Conservation (phyloP, 2,113 vertebrate species). For the Mesoclemmys tuberculata region DNA sequence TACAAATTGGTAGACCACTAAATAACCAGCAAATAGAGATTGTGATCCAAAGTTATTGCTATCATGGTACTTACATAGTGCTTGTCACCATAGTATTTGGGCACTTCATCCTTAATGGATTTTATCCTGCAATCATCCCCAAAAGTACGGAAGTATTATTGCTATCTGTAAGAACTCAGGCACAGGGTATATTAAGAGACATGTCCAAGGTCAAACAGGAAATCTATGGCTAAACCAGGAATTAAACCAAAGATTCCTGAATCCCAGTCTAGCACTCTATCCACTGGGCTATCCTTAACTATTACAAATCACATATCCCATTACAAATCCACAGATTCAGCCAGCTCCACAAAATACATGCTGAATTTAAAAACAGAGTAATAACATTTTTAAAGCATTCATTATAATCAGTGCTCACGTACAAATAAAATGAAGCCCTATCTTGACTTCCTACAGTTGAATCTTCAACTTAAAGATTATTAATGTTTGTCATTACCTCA, state of each 20-base stretch:
- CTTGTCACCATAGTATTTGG: neutral
- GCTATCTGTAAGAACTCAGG: neutral
- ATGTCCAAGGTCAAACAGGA: neutral
- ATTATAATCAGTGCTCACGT: neutral
- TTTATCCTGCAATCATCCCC: neutral
- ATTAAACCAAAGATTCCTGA: neutral
- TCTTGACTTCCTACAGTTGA: neutral
- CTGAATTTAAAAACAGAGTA: neutral
- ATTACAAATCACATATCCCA: neutral
- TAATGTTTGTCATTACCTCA: neutral
- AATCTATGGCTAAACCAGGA: neutral
- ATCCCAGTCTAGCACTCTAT: neutral
- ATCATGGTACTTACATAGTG: neutral
- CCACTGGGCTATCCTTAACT: neutral
- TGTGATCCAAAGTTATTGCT: too few relatives aligned
- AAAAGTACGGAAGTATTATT: neutral
- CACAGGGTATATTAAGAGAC: neutral
- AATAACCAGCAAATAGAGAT: neutral
- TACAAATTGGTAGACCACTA: neutral
- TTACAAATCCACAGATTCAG: neutral
- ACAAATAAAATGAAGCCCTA: neutral
- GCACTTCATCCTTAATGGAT: neutral
- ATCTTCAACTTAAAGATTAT: neutral
- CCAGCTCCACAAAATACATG: neutral
- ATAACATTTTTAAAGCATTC: neutral